Evolutionary conservation across 2,888 invertebrate species (phyloP).

Genomic region (Spatulosminthurus flaviceps): DNA sequence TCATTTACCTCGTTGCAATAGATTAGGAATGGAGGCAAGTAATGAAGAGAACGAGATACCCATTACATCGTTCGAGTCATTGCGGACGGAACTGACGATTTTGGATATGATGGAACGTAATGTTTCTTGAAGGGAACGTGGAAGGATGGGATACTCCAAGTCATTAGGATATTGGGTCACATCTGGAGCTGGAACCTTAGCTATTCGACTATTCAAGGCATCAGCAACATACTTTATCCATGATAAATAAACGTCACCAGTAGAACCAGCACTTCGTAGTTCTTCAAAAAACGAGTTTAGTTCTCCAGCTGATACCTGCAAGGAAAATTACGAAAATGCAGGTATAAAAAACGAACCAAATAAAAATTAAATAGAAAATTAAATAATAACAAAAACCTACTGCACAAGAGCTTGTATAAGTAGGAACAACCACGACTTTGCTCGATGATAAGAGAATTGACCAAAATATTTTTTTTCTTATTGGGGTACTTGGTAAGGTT

Average conservation of each 20-base stretch:
- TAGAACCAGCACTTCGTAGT: constrained; percentile 56
- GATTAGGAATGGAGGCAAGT: constrained; percentile 58
- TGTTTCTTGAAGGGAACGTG: constrained; percentile 56
- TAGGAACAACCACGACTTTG: too few relatives aligned
- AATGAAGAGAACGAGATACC: constrained; percentile 58
- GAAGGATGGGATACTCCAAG: constrained; percentile 58
- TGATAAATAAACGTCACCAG: constrained; percentile 61
- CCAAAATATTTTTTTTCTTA: too few relatives aligned
- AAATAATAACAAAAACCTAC: too few relatives aligned
- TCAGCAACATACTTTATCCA: constrained; percentile 63
- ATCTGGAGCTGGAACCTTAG: constrained; percentile 57
- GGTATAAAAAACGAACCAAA: too few relatives aligned
- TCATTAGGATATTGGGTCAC: constrained; percentile 59
- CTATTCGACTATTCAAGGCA: constrained; percentile 59
- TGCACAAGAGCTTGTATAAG: too few relatives aligned
- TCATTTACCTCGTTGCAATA: constrained; percentile 54
- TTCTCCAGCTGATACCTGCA: constrained; percentile 56
- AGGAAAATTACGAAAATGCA: background rate
- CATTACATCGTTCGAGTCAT: constrained; percentile 56
- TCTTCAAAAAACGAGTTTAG: constrained; percentile 58
- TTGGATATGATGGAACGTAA: constrained; percentile 58
- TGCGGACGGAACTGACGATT: constrained; percentile 49
- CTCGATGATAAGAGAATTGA: too few relatives aligned
- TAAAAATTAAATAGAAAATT: too few relatives aligned
- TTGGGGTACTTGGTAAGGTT: too few relatives aligned